Base-by-base conservation (phyloP, 2,888 invertebrate species). In the Cantharis lateralis region DNA sequence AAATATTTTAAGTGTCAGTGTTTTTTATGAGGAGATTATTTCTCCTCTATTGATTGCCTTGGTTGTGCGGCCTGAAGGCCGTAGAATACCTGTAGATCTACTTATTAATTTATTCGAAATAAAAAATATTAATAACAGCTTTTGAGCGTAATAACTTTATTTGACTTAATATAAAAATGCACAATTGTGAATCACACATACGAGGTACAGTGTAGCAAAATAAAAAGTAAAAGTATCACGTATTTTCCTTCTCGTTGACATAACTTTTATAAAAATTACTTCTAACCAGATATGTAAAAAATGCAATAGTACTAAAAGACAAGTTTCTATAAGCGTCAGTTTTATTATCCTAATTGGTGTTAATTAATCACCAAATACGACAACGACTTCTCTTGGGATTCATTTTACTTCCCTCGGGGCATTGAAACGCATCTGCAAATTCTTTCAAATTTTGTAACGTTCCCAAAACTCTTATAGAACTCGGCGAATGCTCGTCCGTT, bases 401-500 rank as follows among this genome's bases (percentile, higher is more conserved):
- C 92, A 92, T 92, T 48, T 84, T 85, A 15, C 90, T 88, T 4
- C 90, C 90, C 3, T 83, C 81, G 1, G 88, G 88, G 82, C 92
- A 92, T 15, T 89, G 86, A 84, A 92, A 95, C 0, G 92, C 91
- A 11, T 89, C 86, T 0, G 94, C 91, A 84, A 96, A 96, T 81
- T 95, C 94, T 15, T 91, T 89, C 0, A 92, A 94, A 85, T 96
- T 96, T 80, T 92, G 91, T 0, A 95, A 86, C 0, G 93, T 92
- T 0, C 93, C 95, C 32, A 90, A 89, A 0, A 95, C 91, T 18
- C 95, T 88, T 78, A 95, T 89, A 80, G 90, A 89, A 26, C 93
- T 93, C 0, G 96, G 96, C 78, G 94, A 92, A 84, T 96, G 95
- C 70, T 93, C 92, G 82, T 95, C 95, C 20, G 80, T 80, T 75